phyloP scores from a whole-genome alignment of 2,888 invertebrate species.

The Hipparchia sbordonii region DNA sequence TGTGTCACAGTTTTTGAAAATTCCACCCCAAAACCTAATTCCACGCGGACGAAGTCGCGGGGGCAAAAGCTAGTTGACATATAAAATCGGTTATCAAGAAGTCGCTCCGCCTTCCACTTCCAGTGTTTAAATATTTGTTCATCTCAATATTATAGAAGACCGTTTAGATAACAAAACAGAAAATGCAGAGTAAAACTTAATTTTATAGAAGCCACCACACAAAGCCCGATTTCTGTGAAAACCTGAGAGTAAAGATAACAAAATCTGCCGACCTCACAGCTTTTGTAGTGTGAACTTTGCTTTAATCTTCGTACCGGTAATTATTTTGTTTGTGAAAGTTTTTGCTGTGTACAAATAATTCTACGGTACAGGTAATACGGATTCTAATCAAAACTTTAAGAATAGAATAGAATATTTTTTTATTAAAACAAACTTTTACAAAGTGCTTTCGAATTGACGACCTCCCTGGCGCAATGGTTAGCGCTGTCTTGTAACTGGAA shows the following conservation, averaged over 20 bases:
- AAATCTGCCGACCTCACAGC: not conserved
- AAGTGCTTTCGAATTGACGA: not conserved
- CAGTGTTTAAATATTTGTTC: too few relatives aligned
- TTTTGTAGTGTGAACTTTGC: conserved; percentile 4
- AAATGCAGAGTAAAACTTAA: not conserved
- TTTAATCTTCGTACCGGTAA: not conserved
- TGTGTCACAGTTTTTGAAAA: too few relatives aligned
- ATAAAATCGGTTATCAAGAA: too few relatives aligned
- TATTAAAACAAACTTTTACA: too few relatives aligned
- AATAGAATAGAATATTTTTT: too few relatives aligned
- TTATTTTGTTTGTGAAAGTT: not conserved
- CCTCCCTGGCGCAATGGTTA: not conserved
- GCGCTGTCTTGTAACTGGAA: not conserved
- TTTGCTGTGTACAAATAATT: not conserved
- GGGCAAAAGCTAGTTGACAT: too few relatives aligned
- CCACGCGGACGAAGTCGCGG: too few relatives aligned
- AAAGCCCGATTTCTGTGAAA: not conserved
- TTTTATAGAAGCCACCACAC: not conserved
- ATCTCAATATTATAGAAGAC: not conserved
- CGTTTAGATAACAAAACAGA: not conserved
- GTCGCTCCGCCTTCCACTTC: too few relatives aligned
- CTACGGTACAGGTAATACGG: too few relatives aligned
- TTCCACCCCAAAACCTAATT: too few relatives aligned
- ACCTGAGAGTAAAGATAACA: not conserved
- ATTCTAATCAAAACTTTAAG: not conserved